A percentile compares a stretch with the other conserved stretches of the same genome.
Evolutionary conservation across 2,888 invertebrate species (phyloP).

Genomic region (Galerucella pusilla): DNA sequence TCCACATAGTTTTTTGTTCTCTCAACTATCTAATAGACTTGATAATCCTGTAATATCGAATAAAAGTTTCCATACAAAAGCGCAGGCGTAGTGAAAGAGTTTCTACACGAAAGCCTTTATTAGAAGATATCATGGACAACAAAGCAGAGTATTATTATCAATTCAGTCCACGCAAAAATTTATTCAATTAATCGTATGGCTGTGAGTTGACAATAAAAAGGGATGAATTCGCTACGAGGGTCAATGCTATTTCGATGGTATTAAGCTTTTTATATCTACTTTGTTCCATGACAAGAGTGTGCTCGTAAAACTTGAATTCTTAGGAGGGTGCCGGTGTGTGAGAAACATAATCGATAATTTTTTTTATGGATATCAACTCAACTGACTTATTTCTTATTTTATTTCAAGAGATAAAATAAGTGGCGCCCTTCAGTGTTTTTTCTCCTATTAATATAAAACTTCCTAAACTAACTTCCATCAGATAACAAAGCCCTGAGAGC

Average conservation of each 20-base stretch:
- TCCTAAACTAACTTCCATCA: too few species aligned
- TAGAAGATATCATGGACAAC: neutral
- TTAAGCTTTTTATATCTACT: neutral
- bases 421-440: too few species aligned
- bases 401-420: too few species aligned
- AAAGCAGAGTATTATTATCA: neutral
- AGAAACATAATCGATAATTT: neutral
- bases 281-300: constrained; percentile 2
- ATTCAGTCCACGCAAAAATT: neutral
- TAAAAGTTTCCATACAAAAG: neutral
- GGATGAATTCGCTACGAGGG: neutral
- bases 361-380: neutral
- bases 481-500: too few species aligned
- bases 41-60: neutral
- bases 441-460: too few species aligned
- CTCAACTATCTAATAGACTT: neutral
- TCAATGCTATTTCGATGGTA: constrained; percentile 2
- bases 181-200: neutral
- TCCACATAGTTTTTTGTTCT: too few species aligned
- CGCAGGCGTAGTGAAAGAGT: neutral
- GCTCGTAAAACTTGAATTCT: neutral
- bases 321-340: constrained; percentile 1
- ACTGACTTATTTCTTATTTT: too few species aligned
- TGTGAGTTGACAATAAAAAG: neutral
- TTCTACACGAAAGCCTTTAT: neutral